Percentiles rank a stretch among this genome's conserved stretches.
Conservation (phyloP, 1,140 invertebrate species). For the Sitobion miscanthi region DNA sequence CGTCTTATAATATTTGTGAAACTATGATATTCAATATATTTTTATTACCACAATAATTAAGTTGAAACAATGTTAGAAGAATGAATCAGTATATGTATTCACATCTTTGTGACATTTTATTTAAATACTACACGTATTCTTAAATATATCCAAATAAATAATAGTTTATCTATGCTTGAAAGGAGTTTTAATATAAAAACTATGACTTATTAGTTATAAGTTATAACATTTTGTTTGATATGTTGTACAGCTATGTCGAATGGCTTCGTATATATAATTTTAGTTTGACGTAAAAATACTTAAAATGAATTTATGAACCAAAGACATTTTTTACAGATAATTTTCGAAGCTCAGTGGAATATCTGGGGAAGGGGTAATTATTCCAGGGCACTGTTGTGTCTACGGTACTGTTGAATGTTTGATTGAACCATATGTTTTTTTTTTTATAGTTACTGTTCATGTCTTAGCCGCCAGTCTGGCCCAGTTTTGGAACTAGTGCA, state of each 20-base stretch:
- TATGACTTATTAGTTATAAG: neutral
- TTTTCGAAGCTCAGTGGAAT: neutral
- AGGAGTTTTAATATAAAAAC: neutral
- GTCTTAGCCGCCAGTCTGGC: conserved; percentile 46
- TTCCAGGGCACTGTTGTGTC: conserved; percentile 22
- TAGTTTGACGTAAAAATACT: neutral
- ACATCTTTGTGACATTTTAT: no score
- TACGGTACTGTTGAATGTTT: conserved; percentile 46
- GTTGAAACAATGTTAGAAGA: neutral
- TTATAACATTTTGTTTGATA: neutral
- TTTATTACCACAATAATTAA: neutral
- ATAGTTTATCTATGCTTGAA: neutral
- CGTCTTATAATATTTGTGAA: neutral
- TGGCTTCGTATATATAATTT: neutral
- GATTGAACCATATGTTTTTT: conserved; percentile 50
- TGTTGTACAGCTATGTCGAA: neutral
- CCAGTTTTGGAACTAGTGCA: conserved; percentile 56
- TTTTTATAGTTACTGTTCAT: conserved; percentile 43
- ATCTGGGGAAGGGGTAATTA: neutral
- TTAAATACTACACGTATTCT: neutral
- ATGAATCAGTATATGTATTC: neutral
- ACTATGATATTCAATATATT: neutral
- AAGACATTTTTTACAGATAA: neutral
- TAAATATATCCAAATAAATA: neutral
- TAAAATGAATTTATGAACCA: neutral